Percentiles rank a stretch among this genome's conserved stretches.
Conservation (phyloP, 2,113 vertebrate species). For the Microtus montanus region DNA sequence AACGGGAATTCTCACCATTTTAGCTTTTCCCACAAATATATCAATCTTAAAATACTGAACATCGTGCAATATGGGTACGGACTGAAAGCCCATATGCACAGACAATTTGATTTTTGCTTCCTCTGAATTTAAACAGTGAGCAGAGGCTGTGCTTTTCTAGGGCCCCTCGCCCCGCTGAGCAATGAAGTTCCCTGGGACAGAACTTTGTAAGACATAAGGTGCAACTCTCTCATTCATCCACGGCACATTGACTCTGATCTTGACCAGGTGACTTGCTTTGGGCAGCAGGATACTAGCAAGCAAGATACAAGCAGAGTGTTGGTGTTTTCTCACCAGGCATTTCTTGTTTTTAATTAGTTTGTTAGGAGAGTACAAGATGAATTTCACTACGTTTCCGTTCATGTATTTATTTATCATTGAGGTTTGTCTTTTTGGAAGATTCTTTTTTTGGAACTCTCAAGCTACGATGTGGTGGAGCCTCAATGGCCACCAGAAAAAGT, state of each 20-base stretch:
- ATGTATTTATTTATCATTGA: neutral
- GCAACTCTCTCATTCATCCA: neutral
- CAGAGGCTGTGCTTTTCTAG: neutral
- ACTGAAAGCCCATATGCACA: neutral
- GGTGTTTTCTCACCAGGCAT: neutral
- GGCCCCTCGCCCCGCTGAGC: neutral
- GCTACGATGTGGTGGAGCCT: neutral
- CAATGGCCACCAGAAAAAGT: neutral
- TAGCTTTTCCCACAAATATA: slow-evolving; percentile 5
- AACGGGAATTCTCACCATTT: slow-evolving; percentile 2
- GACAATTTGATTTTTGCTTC: neutral
- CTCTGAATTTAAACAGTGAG: neutral
- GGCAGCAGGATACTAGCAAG: neutral
- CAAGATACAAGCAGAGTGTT: neutral
- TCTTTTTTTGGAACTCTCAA: neutral
- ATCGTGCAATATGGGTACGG: neutral
- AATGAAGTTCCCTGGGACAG: neutral
- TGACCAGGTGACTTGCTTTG: slow-evolving; percentile 3
- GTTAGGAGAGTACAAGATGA: neutral
- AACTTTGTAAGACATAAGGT: neutral
- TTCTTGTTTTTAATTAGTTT: neutral
- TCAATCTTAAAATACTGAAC: neutral
- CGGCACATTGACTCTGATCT: neutral
- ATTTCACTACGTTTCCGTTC: neutral
- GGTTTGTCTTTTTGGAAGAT: neutral